These are phyloP conservation scores for Phyto melanocephala DNA, from an alignment of 2,888 invertebrate genomes.

Conservation along the genomic window DNA sequence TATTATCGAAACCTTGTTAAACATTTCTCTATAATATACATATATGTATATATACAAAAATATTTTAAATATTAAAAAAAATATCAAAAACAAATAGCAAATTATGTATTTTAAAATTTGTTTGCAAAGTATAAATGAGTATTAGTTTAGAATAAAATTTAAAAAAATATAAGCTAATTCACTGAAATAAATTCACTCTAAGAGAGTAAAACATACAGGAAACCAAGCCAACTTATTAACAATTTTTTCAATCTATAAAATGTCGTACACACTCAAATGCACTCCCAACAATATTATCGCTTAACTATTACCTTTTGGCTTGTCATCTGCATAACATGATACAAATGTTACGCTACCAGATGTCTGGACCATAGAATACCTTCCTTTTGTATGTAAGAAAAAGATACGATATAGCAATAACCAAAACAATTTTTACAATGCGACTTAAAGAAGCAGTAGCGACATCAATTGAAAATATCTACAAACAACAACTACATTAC, in stretches of 20 bases:
- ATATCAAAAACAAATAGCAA: no score
- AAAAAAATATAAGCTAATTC: no score
- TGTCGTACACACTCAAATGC: neutral
- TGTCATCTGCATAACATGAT: conserved; percentile 13
- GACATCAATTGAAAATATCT: conserved; percentile 21
- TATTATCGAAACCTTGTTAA: no score
- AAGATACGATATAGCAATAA: conserved; percentile 54
- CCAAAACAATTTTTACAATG: conserved; percentile 47
- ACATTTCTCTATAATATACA: no score
- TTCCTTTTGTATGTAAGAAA: conserved; percentile 30
- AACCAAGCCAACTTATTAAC: neutral
- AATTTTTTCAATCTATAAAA: neutral
- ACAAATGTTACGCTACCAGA: neutral
- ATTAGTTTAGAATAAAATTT: no score
- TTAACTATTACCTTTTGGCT: conserved; percentile 21
- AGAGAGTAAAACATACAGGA: no score
- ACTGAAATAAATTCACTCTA: no score
- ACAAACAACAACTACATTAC: conserved; percentile 19
- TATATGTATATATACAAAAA: no score
- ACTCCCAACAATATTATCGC: neutral
- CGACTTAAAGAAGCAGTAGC: conserved; percentile 32
- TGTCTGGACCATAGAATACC: conserved; percentile 54
- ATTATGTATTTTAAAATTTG: no score
- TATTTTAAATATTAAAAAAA: no score
- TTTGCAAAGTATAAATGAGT: no score